Evolutionary conservation across 2,888 invertebrate species (phyloP).

Genomic region (Drosophila recens): DNA sequence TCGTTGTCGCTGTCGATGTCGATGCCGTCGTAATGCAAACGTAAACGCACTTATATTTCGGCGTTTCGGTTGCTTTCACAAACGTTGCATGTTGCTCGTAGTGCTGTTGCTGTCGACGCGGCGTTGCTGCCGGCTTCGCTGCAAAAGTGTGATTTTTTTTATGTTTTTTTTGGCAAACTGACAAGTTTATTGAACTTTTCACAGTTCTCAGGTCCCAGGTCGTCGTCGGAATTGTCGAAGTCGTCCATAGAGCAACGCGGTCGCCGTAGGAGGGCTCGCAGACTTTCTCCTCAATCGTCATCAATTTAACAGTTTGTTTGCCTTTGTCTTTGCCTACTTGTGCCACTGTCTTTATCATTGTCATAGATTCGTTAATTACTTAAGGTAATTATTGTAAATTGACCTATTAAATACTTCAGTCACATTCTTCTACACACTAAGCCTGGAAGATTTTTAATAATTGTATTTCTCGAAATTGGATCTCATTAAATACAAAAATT

Average conservation of each 20-base stretch:
- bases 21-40: slow-evolving; percentile 68
- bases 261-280: slow-evolving; percentile 43
- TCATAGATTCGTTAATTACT: slow-evolving; percentile 26
- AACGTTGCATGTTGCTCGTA: slow-evolving; percentile 67
- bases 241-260: slow-evolving; percentile 46
- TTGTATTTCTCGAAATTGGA: no score
- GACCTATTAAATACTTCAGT: neutral
- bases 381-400: neutral
- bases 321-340: slow-evolving; percentile 42
- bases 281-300: slow-evolving; percentile 82
- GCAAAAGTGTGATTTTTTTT: slow-evolving; percentile 50
- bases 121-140: slow-evolving; percentile 45
- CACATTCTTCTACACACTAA: neutral
- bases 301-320: slow-evolving; percentile 59
- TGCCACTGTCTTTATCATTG: slow-evolving; percentile 32
- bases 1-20: slow-evolving; percentile 12
- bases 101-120: slow-evolving; percentile 34
- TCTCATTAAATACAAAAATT: no score
- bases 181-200: slow-evolving; percentile 82
- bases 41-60: slow-evolving; percentile 67
- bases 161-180: slow-evolving; percentile 78
- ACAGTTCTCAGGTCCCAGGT: slow-evolving; percentile 59
- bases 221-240: slow-evolving; percentile 53
- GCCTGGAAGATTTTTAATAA: neutral
- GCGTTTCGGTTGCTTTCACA: slow-evolving; percentile 73